phyloP scores from a whole-genome alignment of 2,888 invertebrate species.

The Drosophila leonis region DNA sequence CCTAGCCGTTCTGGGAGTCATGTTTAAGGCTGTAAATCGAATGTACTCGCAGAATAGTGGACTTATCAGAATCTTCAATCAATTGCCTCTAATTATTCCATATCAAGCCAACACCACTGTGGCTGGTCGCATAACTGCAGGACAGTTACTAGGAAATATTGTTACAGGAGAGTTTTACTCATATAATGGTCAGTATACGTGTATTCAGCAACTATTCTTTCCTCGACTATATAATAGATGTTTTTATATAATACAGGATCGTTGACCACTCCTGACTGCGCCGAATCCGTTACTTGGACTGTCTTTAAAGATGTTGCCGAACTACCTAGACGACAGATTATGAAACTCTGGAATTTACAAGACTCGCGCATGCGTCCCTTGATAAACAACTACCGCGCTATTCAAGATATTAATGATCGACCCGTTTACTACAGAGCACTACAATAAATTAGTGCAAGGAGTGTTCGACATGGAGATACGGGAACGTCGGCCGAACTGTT shows the following conservation, averaged over 20 bases:
- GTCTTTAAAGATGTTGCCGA: too few relatives aligned
- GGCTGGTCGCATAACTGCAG: conserved; percentile 46
- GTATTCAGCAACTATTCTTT: neutral
- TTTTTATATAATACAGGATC: conserved; percentile 84
- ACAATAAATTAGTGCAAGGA: too few relatives aligned
- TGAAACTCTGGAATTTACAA: too few relatives aligned
- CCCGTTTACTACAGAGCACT: conserved; percentile 39
- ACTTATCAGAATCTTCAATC: conserved; percentile 68
- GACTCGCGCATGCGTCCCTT: conserved; percentile 45
- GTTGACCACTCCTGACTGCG: too few relatives aligned
- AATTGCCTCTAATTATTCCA: conserved; percentile 51
- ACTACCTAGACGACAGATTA: too few relatives aligned
- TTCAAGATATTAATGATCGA: conserved; percentile 50
- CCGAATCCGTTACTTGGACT: too few relatives aligned
- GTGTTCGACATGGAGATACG: too few relatives aligned
- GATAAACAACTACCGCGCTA: conserved; percentile 50
- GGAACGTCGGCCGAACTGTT: too few relatives aligned
- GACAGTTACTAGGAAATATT: conserved; percentile 69
- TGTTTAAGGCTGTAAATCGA: too few relatives aligned
- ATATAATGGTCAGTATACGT: conserved; percentile 67
- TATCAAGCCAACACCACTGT: conserved; percentile 60
- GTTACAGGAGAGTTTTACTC: conserved; percentile 67
- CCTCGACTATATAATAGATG: neutral
- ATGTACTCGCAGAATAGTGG: too few relatives aligned
- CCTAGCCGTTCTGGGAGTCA: too few relatives aligned